Base-by-base conservation (phyloP, 2,888 invertebrate genomes). In the Macrosiphum euphorbiae region DNA sequence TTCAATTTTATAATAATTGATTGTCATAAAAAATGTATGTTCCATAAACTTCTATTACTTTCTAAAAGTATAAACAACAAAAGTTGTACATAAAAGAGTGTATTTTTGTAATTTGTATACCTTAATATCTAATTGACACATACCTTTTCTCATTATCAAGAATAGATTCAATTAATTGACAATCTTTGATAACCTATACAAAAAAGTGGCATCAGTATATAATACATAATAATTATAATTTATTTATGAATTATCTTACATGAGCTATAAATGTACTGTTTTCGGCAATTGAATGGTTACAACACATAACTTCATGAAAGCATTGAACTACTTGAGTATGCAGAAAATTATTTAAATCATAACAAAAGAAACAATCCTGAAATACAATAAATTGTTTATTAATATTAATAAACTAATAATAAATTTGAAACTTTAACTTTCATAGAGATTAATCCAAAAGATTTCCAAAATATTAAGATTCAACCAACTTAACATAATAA, bases 261-360 rank as follows among this genome's bases (percentile, higher is more conserved):
- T 94, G 94, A 87, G 90, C 94, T 61, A 94, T 90, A 86, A 94
- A 94, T 85, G 86, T 86, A 24, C 86, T 94, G 41, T 94, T 94
- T 67, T 94, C 94, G 55, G 90, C 90, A 52, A 94, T 8, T 86
- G 90, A 94, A 67, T 94, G 94, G 44, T 94, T 94, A 90, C 86
- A 94, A 87, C 90, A 94, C 94, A 94, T 94, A 41, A 94, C 28
- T 50, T 94, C 94, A 87, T 94, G 94, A 95, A 99, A 96, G 96
- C 98, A 97, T 96, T 97, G 97, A 96, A 97, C 97, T 95, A 98
- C 98, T 96, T 98, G 98, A 95, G 98, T 98, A 96, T 99, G 99
- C 96, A 99, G 97, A 96, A 99, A 99, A 96, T 99, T 99, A 96
- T 99, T 99, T 98, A 98, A 98, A 95, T 97, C 97, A 96, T 98